A percentile compares a stretch with the other conserved stretches of the same genome.
These are phyloP conservation scores for Ailurus styani DNA, from an alignment of 2,113 vertebrate species.

Conservation along the genomic window DNA sequence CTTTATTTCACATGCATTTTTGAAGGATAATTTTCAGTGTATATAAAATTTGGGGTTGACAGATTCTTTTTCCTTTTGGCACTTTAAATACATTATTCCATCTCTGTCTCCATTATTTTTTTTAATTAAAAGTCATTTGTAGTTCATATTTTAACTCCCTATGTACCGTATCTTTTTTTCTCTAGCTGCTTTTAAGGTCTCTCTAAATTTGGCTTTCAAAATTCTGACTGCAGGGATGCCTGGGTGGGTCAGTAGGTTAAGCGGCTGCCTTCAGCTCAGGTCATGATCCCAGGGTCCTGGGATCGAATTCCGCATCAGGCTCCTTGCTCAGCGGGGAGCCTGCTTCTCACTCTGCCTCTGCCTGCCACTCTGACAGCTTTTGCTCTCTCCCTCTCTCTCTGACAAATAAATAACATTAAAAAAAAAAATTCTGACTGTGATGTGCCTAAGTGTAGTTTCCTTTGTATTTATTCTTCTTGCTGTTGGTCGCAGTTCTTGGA, in stretches of 20 bases:
- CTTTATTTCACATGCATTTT: conserved; percentile 8
- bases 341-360: too few species aligned
- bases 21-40: conserved; percentile 13
- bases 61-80: not conserved
- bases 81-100: not conserved
- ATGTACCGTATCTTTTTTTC: not conserved
- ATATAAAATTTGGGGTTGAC: not conserved
- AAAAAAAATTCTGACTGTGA: too few species aligned
- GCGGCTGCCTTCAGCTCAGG: too few species aligned
- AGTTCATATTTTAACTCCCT: not conserved
- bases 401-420: too few species aligned
- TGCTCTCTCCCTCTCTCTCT: too few species aligned
- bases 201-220: not conserved
- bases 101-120: not conserved
- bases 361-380: too few species aligned
- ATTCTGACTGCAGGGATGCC: too few species aligned
- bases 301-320: too few species aligned
- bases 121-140: not conserved
- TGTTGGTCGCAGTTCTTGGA: not conserved
- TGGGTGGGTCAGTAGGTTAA: too few species aligned
- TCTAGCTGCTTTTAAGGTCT: not conserved
- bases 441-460: not conserved
- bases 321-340: too few species aligned
- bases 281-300: too few species aligned
- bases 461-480: not conserved